Percentiles rank a stretch among this genome's conserved stretches.
These are phyloP conservation scores for Periophthalmus modestus DNA, from an alignment of 2,113 vertebrate genomes.

Conservation along the genomic window DNA sequence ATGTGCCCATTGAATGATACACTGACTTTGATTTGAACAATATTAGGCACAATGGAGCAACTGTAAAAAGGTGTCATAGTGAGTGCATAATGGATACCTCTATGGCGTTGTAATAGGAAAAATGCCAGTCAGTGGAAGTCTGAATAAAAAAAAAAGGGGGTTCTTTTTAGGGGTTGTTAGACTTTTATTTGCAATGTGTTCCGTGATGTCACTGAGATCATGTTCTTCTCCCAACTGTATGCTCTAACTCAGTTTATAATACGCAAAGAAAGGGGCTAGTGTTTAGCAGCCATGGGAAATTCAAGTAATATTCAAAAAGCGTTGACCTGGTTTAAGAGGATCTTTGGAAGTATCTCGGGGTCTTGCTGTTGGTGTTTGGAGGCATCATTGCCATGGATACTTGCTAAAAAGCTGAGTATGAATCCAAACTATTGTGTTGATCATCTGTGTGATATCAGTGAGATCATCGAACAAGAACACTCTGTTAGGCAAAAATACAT, in stretches of 20 bases:
- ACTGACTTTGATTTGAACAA: slow-evolving; percentile 58
- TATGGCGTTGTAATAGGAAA: slow-evolving; percentile 24
- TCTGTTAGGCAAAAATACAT: slow-evolving; percentile 15
- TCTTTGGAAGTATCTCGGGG: not conserved
- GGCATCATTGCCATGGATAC: slow-evolving; percentile 51
- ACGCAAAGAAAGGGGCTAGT: slow-evolving; percentile 1
- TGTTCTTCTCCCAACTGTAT: slow-evolving; percentile 15
- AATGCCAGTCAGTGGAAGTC: slow-evolving; percentile 42
- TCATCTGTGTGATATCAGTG: slow-evolving; percentile 8
- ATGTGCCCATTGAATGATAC: slow-evolving; percentile 50
- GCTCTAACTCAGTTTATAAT: not conserved
- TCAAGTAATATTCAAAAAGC: not conserved
- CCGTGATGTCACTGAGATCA: slow-evolving; percentile 42
- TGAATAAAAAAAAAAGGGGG: slow-evolving; percentile 33
- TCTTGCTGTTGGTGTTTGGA: slow-evolving; percentile 44
- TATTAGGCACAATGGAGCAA: slow-evolving; percentile 60
- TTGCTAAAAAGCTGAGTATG: slow-evolving; percentile 21
- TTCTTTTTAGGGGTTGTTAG: slow-evolving; percentile 37
- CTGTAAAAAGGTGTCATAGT: slow-evolving; percentile 66
- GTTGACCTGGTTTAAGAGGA: slow-evolving; percentile 1
- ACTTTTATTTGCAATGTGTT: slow-evolving; percentile 38
- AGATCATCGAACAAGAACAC: slow-evolving; percentile 40
- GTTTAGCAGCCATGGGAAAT: not conserved
- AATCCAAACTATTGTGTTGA: slow-evolving; percentile 48
- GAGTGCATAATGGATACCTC: slow-evolving; percentile 35